phyloP scores from a whole-genome alignment of 2,113 vertebrate genomes.

The Bos indicus region DNA sequence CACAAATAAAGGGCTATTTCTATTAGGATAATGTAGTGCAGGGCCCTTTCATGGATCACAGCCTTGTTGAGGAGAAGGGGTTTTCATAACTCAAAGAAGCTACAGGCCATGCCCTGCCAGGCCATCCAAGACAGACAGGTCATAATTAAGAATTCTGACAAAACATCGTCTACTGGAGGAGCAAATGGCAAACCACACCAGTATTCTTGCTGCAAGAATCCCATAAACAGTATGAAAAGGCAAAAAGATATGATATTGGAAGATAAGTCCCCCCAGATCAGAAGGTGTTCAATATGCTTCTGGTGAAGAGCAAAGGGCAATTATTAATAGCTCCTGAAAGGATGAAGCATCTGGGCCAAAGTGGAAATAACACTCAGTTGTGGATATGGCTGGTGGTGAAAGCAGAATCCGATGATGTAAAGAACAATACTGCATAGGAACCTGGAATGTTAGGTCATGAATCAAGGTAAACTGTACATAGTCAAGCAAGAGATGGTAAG shows the following conservation, averaged over 20 bases:
- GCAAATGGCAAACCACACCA: not conserved
- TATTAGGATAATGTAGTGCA: not conserved
- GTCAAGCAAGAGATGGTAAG: not conserved
- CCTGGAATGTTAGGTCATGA: not conserved
- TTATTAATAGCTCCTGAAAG: not conserved
- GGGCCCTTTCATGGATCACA: not conserved
- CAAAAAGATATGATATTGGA: not conserved
- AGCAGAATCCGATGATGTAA: not conserved
- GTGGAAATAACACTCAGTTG: not conserved
- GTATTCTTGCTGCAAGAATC: not conserved
- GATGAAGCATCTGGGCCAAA: not conserved
- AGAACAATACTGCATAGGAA: not conserved
- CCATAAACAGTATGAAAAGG: not conserved
- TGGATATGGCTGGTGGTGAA: not conserved
- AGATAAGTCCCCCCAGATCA: not conserved
- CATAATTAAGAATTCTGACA: not conserved
- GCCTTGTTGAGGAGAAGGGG: not conserved
- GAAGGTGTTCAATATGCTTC: not conserved
- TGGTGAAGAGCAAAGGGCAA: not conserved
- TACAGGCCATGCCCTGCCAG: not conserved
- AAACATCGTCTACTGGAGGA: not conserved
- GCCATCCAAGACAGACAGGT: not conserved
- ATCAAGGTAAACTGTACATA: not conserved
- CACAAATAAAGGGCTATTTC: not conserved
- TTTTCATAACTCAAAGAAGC: not conserved